These are phyloP conservation scores for Gallinago undulata DNA, from an alignment of 2,113 vertebrate species.

Conservation along the genomic window DNA sequence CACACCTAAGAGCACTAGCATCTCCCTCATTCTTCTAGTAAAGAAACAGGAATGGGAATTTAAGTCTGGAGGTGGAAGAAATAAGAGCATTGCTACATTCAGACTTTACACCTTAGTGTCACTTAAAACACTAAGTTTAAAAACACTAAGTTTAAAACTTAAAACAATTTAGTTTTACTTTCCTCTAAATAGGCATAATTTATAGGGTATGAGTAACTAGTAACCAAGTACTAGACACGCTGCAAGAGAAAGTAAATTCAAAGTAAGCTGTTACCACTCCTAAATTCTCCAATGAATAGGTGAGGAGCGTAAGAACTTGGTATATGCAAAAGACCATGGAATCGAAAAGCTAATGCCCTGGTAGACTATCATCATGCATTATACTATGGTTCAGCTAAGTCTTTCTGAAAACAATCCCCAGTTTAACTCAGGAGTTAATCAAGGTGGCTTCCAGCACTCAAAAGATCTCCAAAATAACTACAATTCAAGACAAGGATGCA, in stretches of 20 bases:
- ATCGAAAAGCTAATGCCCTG: neutral
- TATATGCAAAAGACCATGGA: neutral
- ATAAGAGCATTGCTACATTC: neutral
- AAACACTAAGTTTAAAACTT: no score
- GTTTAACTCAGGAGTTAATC: neutral
- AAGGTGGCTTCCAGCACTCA: neutral
- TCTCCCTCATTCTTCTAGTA: neutral
- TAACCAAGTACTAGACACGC: neutral
- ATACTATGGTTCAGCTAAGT: neutral
- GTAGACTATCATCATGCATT: neutral
- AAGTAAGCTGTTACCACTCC: neutral
- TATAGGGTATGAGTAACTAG: neutral
- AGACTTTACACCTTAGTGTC: neutral
- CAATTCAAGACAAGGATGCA: neutral
- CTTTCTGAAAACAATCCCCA: neutral
- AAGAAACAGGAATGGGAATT: neutral
- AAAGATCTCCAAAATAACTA: neutral
- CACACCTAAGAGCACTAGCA: neutral
- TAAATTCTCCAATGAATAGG: neutral
- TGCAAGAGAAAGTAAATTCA: neutral
- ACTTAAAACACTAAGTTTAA: no score
- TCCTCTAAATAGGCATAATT: neutral
- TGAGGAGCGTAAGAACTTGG: neutral
- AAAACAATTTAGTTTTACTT: neutral
- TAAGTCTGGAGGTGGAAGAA: neutral